Evolutionary conservation across 2,113 vertebrate species (phyloP).

Genomic region (Tamias sibiricus): DNA sequence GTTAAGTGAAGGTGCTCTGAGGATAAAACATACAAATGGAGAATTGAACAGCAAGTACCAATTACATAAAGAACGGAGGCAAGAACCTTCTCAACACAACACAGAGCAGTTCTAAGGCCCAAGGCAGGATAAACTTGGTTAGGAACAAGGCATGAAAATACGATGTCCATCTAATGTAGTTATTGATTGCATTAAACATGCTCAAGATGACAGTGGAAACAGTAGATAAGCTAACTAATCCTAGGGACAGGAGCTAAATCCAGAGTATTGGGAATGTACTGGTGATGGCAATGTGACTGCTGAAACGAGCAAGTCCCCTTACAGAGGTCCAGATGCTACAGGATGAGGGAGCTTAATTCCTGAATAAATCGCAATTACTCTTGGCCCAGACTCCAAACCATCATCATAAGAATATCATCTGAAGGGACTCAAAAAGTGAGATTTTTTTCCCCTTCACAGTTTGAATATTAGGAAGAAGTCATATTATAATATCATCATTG

Average conservation of each 20-base stretch:
- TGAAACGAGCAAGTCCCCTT: neutral
- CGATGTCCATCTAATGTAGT: neutral
- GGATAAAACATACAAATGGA: neutral
- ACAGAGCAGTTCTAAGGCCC: neutral
- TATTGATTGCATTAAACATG: neutral
- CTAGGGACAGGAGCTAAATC: neutral
- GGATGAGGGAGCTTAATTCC: neutral
- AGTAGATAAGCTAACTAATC: neutral
- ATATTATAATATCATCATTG: neutral
- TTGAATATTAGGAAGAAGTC: neutral
- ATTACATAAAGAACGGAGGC: neutral
- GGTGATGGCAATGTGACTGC: neutral
- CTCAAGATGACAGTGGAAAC: neutral
- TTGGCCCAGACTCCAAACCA: constrained; percentile 39
- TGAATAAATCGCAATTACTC: constrained; percentile 2
- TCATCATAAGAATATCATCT: neutral
- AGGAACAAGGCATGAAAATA: neutral
- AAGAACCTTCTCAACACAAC: neutral
- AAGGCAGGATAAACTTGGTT: neutral
- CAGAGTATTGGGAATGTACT: neutral
- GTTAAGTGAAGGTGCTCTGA: neutral
- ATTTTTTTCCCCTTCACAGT: neutral
- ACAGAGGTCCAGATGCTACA: constrained; percentile 20
- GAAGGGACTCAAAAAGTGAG: constrained; percentile 42
- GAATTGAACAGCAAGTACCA: neutral